These are phyloP conservation scores for Notodonta dromedarius DNA, from an alignment of 2,888 invertebrate genomes.

Conservation along the genomic window DNA sequence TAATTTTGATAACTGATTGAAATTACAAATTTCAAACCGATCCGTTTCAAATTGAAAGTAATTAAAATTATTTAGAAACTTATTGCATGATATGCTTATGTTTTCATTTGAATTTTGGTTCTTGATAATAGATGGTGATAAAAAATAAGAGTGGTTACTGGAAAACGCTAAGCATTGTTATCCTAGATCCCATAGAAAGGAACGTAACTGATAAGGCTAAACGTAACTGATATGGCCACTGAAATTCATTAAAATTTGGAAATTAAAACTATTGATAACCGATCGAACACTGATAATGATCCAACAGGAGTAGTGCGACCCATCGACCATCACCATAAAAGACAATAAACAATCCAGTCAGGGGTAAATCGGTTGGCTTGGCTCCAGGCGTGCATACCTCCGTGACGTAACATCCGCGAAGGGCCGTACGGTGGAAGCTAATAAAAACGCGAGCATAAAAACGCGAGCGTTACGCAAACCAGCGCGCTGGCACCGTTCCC, in stretches of 20 bases:
- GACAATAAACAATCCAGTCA: slow-evolving; percentile 78
- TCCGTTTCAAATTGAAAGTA: background rate
- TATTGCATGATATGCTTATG: slow-evolving; percentile 8
- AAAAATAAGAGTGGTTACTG: background rate
- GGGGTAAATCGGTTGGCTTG: slow-evolving; percentile 76
- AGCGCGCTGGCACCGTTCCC: slow-evolving; percentile 78
- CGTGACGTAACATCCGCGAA: slow-evolving; percentile 81
- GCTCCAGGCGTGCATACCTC: slow-evolving; percentile 72
- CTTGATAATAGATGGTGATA: slow-evolving; percentile 3
- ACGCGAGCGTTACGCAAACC: slow-evolving; percentile 76
- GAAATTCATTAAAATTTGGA: slow-evolving; percentile 23
- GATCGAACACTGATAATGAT: slow-evolving; percentile 37
- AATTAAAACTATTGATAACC: slow-evolving; percentile 28
- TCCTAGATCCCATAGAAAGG: slow-evolving; percentile 2
- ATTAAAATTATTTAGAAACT: background rate
- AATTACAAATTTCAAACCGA: background rate
- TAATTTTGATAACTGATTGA: background rate
- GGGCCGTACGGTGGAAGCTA: slow-evolving; percentile 73
- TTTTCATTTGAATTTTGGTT: background rate
- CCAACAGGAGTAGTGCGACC: slow-evolving; percentile 55
- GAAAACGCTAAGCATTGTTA: background rate
- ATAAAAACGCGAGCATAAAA: slow-evolving; percentile 73
- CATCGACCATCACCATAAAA: slow-evolving; percentile 79
- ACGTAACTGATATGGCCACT: slow-evolving; percentile 8
- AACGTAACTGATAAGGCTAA: slow-evolving; percentile 8